phyloP scores from a whole-genome alignment of 2,797 vertebrate genomes.

The Chaunax sp. region DNA sequence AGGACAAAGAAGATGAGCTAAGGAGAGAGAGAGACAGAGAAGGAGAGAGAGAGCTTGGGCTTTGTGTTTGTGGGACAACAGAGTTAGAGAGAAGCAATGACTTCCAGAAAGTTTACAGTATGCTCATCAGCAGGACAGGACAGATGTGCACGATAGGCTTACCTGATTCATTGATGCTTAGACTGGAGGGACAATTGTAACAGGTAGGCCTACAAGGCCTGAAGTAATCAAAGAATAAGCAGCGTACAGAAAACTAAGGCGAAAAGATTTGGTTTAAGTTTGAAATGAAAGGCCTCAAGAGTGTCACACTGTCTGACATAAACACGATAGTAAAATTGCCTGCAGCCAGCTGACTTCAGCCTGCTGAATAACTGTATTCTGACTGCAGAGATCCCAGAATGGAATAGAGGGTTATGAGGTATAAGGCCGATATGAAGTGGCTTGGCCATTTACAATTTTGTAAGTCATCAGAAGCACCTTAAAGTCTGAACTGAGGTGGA shows the following conservation, averaged over 20 bases:
- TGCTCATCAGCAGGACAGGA: not conserved
- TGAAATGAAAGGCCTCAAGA: not conserved
- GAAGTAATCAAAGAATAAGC: not conserved
- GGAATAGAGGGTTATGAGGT: not conserved
- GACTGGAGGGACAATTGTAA: not conserved
- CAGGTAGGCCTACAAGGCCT: not conserved
- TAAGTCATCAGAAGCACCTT: not conserved
- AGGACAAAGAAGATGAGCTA: not conserved
- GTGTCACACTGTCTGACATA: not conserved
- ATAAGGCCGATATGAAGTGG: not conserved
- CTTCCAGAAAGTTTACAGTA: not conserved
- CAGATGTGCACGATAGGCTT: not conserved
- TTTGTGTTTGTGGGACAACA: not conserved
- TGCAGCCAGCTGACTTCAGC: not conserved
- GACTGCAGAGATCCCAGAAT: no score
- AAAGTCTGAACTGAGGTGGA: not conserved
- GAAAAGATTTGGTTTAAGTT: not conserved
- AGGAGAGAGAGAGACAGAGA: not conserved
- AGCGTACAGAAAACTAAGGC: not conserved
- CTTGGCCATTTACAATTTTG: not conserved
- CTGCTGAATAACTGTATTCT: no score
- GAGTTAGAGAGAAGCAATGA: not conserved
- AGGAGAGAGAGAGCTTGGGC: not conserved
- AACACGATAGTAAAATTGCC: not conserved
- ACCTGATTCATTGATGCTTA: not conserved